Conservation (phyloP, 2,888 invertebrate species). For the Xiphydria camelus region DNA sequence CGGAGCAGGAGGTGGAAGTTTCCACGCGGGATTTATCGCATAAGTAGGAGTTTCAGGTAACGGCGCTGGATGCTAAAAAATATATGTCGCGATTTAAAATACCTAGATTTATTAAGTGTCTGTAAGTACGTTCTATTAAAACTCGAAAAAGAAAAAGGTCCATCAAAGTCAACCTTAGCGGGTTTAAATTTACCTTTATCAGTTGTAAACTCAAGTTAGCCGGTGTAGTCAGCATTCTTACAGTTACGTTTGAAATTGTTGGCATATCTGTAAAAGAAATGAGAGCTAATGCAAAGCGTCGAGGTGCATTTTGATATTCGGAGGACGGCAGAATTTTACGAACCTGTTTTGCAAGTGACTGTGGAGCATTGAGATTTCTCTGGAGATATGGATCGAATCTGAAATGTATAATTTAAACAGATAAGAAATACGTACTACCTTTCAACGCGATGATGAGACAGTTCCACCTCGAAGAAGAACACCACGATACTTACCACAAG, state of each 20-base stretch:
- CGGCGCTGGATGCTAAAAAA: constrained; percentile 65
- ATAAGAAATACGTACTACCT: too few relatives aligned
- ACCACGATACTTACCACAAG: constrained; percentile 43
- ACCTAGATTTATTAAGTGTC: too few relatives aligned
- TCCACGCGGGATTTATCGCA: constrained; percentile 62
- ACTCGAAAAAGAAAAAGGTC: neutral
- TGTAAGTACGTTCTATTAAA: neutral
- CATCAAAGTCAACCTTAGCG: neutral
- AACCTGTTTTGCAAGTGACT: constrained; percentile 15
- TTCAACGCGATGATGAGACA: constrained; percentile 16
- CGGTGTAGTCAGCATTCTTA: constrained; percentile 43
- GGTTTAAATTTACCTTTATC: constrained; percentile 31
- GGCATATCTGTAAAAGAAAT: constrained; percentile 30
- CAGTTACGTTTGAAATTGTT: constrained; percentile 45
- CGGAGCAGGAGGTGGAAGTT: constrained; percentile 79
- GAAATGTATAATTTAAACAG: constrained; percentile 7
- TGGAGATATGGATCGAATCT: constrained; percentile 29
- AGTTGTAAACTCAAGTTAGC: constrained; percentile 33
- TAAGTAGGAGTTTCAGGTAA: constrained; percentile 65
- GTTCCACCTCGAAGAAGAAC: too few relatives aligned
- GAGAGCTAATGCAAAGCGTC: too few relatives aligned
- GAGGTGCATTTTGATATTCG: too few relatives aligned
- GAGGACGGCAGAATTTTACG: constrained; percentile 16
- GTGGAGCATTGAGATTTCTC: too few relatives aligned
- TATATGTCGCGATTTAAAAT: neutral